Base-by-base conservation (phyloP, 2,888 invertebrate genomes). In the Macropis europaea region DNA sequence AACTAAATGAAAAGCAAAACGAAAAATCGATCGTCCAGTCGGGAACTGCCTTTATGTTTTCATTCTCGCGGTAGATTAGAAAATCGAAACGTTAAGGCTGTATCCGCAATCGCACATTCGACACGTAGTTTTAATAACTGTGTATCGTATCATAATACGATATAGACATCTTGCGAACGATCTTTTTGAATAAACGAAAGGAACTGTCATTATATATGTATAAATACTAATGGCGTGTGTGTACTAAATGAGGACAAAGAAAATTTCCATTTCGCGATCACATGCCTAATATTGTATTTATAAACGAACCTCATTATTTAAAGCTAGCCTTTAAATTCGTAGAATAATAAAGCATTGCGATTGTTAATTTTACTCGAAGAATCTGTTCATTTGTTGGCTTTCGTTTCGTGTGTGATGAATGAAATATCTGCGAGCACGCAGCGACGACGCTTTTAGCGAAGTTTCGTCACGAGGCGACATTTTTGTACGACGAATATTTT, bases 401-500 rank as follows among this genome's bases (percentile, higher is more conserved):
- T n/a, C n/a, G n/a, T n/a, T n/a, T n/a, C n/a, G n/a, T n/a, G n/a
- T n/a, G n/a, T n/a, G n/a, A 34, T 6, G 17, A 22, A 57, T 1
- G 26, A 36, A 45, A 17, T 32, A 13, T 13, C 28, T 32, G n/a
- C 13, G 26, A 52, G 22, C 15, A 28, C 26, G 5, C 15, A 13
- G n/a, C 7, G 47, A 36, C 26, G 28, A 19, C 17, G 1, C 28
- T 62, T 13, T 22, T n/a, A 13, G 45, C 13, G 9, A 38, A 43
- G 32, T 40, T 40, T 26, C n/a, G n/a, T n/a, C n/a, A n/a, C n/a
- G n/a, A n/a, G n/a, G n/a, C n/a, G n/a, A 60, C 56, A 36, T 56
- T 77, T 77, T 77, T 77, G 54, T 66, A 73, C 47, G 43, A 59
- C 52, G 32, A 59, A 32, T 77, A 62, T 43, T 40, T 22, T 54